Base-by-base conservation (phyloP, 2,888 invertebrate genomes). In the Strigamia maritima region DNA sequence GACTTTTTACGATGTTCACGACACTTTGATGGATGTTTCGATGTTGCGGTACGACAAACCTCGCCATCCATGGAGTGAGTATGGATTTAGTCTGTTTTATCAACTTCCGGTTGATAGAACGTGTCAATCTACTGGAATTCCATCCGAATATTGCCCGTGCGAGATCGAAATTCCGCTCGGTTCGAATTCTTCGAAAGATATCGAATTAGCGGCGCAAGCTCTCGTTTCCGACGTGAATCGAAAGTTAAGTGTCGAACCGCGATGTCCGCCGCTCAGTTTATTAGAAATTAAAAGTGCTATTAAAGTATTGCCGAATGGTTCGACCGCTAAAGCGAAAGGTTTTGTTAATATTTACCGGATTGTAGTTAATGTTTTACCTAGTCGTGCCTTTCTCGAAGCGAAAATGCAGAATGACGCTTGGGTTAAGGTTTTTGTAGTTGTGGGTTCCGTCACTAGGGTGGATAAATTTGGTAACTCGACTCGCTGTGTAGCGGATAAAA, bases 141-240 rank as follows among this genome's bases (percentile, higher is more conserved):
- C 91, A 0, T 90, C 91, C 28, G 93, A 95, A 84, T 97, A 93
- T 92, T 97, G 97, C 85, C 93, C 94, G 28, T 97, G 97, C 82
- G 92, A 94, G 84, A 89, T 89, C 80, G 90, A 90, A 78, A 87
- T 86, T 76, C 89, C 89, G 81, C 84, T 94, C n/a, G 84, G 88
- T 44, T 22, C 24, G 1, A 76, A 38, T 16, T 26, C 26, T 16
- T 10, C 16, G 2, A 0, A 1, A 14, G 22, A 38, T 6, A n/a
- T 44, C 38, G 7, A 38, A 16, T 16, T 89, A 54, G 91, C 90
- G 0, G 91, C 91, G 0, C 84, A 87, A 0, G 89, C 89, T 81
- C 86, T 93, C 35, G 89, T 94, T 0, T 84, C 86, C 7, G 87
- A 90, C 81, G 88, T 95, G 49, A 95, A 94, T 84, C 81, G 91